These are phyloP conservation scores for Megamerina dolium DNA, from an alignment of 2,888 invertebrate species.

Conservation along the genomic window DNA sequence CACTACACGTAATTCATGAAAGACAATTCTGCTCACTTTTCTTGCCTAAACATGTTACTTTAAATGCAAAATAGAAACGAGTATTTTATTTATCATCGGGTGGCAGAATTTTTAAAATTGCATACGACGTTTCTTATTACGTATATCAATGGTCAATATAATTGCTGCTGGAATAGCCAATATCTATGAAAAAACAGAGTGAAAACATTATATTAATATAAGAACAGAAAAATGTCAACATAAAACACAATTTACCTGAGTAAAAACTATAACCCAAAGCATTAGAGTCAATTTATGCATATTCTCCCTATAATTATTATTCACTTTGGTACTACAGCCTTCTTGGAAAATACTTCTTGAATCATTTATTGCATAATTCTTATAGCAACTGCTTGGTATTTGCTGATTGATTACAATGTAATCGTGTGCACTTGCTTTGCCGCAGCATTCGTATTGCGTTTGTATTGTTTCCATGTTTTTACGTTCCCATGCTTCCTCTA, in stretches of 20 bases:
- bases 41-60: too few species aligned
- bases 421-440: slow-evolving; percentile 39
- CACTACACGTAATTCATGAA: too few species aligned
- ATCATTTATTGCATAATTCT: slow-evolving; percentile 20
- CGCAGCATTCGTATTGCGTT: slow-evolving; percentile 40
- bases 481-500: slow-evolving; percentile 51
- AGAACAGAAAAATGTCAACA: too few species aligned
- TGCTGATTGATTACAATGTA: slow-evolving; percentile 30
- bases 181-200: slow-evolving; percentile 26
- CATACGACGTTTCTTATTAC: slow-evolving; percentile 41
- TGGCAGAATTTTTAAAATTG: too few species aligned
- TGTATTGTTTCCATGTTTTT: slow-evolving; percentile 37
- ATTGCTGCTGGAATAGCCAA: slow-evolving; percentile 31
- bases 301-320: too few species aligned
- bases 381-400: slow-evolving; percentile 38
- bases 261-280: too few species aligned
- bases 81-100: too few species aligned
- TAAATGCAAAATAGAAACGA: too few species aligned
- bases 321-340: slow-evolving; percentile 36
- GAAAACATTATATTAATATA: too few species aligned
- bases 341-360: slow-evolving; percentile 26
- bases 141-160: slow-evolving; percentile 36
- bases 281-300: too few species aligned
- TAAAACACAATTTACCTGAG: too few species aligned
- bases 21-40: too few species aligned